These are phyloP conservation scores for Peromyscus nudipes DNA, from an alignment of 2,797 vertebrate species.

Conservation along the genomic window DNA sequence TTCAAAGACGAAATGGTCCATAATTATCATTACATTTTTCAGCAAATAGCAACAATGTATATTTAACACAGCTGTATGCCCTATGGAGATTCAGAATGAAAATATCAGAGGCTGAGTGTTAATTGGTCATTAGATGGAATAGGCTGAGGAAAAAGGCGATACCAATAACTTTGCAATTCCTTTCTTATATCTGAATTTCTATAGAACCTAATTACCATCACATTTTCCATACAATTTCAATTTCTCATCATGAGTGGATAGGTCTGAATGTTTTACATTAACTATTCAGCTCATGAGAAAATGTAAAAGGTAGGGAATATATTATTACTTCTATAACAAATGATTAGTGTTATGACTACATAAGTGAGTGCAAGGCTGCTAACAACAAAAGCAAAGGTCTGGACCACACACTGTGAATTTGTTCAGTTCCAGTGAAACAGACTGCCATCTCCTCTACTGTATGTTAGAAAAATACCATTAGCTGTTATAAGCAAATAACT, in stretches of 20 bases:
- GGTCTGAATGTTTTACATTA: conserved; percentile 1
- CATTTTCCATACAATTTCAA: conserved; percentile 58
- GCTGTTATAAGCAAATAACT: conserved; percentile 42
- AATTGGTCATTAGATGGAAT: background rate
- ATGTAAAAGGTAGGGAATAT: background rate
- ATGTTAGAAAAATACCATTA: background rate
- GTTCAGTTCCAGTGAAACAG: background rate
- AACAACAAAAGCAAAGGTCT: background rate
- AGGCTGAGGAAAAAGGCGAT: background rate
- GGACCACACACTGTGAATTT: background rate
- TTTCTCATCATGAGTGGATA: conserved; percentile 18
- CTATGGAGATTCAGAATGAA: conserved; percentile 40
- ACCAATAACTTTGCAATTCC: conserved; percentile 42
- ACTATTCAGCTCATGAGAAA: conserved; percentile 16
- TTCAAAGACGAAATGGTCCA: conserved; percentile 50
- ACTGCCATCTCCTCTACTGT: background rate
- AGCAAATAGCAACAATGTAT: conserved; percentile 54
- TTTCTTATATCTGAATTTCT: conserved; percentile 63
- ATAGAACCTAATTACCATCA: conserved; percentile 24
- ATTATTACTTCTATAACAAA: background rate
- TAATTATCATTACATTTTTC: conserved; percentile 43
- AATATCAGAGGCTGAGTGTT: conserved; percentile 18
- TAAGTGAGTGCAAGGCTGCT: background rate
- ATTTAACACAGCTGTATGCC: background rate
- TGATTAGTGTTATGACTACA: background rate